These are phyloP conservation scores for Aphelenchoides besseyi DNA, from an alignment of 1,140 invertebrate genomes.

Conservation along the genomic window DNA sequence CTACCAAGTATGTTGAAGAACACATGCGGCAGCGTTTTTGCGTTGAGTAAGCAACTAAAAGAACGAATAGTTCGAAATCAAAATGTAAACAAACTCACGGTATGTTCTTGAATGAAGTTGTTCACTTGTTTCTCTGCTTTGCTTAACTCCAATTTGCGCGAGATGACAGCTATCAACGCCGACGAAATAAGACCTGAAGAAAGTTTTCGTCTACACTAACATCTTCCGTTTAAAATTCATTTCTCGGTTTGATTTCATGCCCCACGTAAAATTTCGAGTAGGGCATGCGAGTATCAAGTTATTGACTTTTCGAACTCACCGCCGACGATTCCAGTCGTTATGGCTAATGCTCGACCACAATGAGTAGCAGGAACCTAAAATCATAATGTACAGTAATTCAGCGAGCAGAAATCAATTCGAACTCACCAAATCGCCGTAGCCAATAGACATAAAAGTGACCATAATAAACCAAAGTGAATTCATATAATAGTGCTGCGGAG, in stretches of 20 bases:
- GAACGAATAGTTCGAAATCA: too few species aligned
- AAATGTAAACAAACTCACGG: too few species aligned
- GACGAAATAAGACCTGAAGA: too few species aligned
- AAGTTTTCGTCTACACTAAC: conserved; percentile 52
- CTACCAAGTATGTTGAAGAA: conserved; percentile 67
- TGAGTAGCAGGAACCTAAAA: conserved; percentile 54
- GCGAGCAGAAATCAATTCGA: too few species aligned
- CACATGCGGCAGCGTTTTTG: conserved; percentile 68
- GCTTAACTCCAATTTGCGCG: conserved; percentile 60
- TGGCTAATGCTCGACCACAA: conserved; percentile 57
- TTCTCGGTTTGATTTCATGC: too few species aligned
- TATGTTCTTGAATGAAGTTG: conserved; percentile 63
- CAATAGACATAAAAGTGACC: conserved; percentile 63
- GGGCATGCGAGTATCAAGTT: too few species aligned
- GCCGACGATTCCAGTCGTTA: conserved; percentile 60
- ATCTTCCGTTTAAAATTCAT: conserved; percentile 1
- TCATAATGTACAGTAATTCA: too few species aligned
- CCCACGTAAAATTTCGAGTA: too few species aligned
- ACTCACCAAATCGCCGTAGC: conserved; percentile 61
- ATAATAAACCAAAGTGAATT: conserved; percentile 68
- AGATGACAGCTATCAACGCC: conserved; percentile 62
- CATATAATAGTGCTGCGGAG: conserved; percentile 65
- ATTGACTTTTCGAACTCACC: too few species aligned
- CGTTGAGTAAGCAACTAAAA: conserved; percentile 64
- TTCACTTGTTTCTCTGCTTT: conserved; percentile 62